Conservation (phyloP, 2,888 invertebrate genomes). For the Morpho achilles region DNA sequence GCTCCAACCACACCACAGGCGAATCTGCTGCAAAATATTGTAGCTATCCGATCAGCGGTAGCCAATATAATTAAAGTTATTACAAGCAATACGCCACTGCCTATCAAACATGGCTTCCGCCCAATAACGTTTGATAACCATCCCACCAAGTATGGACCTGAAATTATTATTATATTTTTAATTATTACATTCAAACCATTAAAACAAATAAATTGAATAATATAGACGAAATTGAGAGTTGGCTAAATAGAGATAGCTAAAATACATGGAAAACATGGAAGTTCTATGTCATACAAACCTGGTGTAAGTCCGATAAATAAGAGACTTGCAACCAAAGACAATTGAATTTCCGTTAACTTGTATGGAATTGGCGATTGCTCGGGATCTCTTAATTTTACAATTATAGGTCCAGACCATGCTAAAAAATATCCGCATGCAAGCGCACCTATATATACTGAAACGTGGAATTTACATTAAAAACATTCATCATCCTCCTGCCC, state of each 20-base stretch:
- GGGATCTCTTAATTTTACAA: slow-evolving; percentile 37
- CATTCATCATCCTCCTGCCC: too few relatives aligned
- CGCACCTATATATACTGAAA: too few relatives aligned
- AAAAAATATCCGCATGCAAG: slow-evolving; percentile 30
- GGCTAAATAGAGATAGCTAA: too few relatives aligned
- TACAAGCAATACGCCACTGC: slow-evolving; percentile 31
- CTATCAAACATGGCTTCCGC: slow-evolving; percentile 39
- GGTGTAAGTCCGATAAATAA: slow-evolving; percentile 36
- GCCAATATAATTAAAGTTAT: slow-evolving; percentile 36
- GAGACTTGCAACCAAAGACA: slow-evolving; percentile 36
- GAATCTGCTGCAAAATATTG: slow-evolving; percentile 38
- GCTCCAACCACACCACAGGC: slow-evolving; percentile 36
- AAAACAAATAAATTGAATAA: too few relatives aligned
- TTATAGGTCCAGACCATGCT: slow-evolving; percentile 41
- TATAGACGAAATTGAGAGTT: too few relatives aligned
- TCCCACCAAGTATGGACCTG: slow-evolving; percentile 41
- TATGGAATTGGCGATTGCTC: slow-evolving; percentile 33
- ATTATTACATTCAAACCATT: too few relatives aligned
- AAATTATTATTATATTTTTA: slow-evolving; percentile 16
- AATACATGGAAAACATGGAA: too few relatives aligned
- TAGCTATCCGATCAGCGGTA: slow-evolving; percentile 32
- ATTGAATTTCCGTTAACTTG: slow-evolving; percentile 30
- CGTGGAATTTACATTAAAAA: too few relatives aligned
- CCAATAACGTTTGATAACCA: slow-evolving; percentile 41
- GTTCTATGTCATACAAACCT: slow-evolving; percentile 26